Evolutionary conservation across 2,113 vertebrate genomes (phyloP), one percentile per base, ranked within the genome.

Genomic region (Malurus melanocephalus): DNA sequence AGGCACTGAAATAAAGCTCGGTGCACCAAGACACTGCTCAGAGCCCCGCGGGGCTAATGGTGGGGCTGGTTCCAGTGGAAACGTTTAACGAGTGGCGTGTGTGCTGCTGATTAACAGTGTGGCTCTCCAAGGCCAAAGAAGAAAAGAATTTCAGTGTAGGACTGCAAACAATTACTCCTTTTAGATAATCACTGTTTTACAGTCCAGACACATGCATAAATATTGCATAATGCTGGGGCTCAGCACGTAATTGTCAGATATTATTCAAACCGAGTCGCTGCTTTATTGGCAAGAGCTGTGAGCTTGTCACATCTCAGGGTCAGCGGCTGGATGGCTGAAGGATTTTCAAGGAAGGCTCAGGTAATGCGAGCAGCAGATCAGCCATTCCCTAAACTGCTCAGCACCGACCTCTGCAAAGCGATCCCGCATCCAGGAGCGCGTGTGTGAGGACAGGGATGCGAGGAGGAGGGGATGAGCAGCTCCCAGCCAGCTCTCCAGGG

Each of bases 141-240:
- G 86, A 74, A 48, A 73, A 87, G 85, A 77, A 94, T 93, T 79
- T 48, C 92, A 46, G 59, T 11, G 56, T 42, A 86, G 95, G 79
- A 69, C 80, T 81, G 91, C 93, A 91, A 96, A 95, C 92, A 96
- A 95, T 96, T 87, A 95, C 87, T 96, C 89, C 94, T 95, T 94
- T 96, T 62, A 73, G 73, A 95, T 97, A 96, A 96, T 96, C 95
- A 84, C 88, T 85, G 87, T 76, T 96, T 96, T 89, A 92, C 93
- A 96, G 88, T 90, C 94, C 92, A 95, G 93, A 90, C 89, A 38
- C 82, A 32, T 19, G 81, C 87, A 95, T 93, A 95, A 96, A 95
- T 96, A 96, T 94, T 94, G 90, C 84, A 93, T 89, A 92, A 92
- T 24, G 69, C 80, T 18, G 56, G 55, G 68, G 64, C 89, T 94